Evolutionary conservation across 2,888 invertebrate genomes (phyloP), one percentile per base, ranked within the genome.

Genomic region (Conus canariensis): DNA sequence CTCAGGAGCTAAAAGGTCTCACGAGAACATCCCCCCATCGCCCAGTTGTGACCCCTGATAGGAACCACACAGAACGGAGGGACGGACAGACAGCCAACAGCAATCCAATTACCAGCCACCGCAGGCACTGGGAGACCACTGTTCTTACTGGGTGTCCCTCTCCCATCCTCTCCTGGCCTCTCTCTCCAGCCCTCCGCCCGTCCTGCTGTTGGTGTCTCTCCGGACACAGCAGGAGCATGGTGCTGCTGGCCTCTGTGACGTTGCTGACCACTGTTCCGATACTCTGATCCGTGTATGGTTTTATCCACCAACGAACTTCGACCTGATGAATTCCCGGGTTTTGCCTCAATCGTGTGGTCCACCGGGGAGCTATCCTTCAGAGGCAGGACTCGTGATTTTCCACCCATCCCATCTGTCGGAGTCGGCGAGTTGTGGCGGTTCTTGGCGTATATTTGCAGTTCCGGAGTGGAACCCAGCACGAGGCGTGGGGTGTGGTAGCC

Each of bases 391-490:
- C 16, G 12, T 64, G 64, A 64, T 16, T 64, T 64, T 64, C 16
- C 64, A 16, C 64, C 64, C 16, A 1, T 16, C 16, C 0, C 16
- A 2, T 16, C 64, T 64, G 64, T 7, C 56, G 82, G 19, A 6
- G 7, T 45, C 45, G 14, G 25, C 3, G 60, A 16, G n/a, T 30
- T 16, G 30, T 83, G 70, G 64, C 89, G 83, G 70, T 89, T 89
- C 70, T 89, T 83, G 85, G 89, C 89, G 70, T 70, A 89, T 56
- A 85, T 85, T 4, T 67, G 30, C 22, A 89, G 58, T 16, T 89
- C 25, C 19, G 89, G 70, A 1, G 89, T 70, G 67, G 89, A 89
- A 12, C 89, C 89, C n/a, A 89, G 25, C 22, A 83, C 85, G 5
- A 30, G 70, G 4, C 89, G 56, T 4, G 89, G 89, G n/a, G 16